Percentiles rank a stretch among this genome's conserved stretches.
Evolutionary conservation across 2,888 invertebrate genomes (phyloP).

Genomic region (Ochropleura leucogaster): DNA sequence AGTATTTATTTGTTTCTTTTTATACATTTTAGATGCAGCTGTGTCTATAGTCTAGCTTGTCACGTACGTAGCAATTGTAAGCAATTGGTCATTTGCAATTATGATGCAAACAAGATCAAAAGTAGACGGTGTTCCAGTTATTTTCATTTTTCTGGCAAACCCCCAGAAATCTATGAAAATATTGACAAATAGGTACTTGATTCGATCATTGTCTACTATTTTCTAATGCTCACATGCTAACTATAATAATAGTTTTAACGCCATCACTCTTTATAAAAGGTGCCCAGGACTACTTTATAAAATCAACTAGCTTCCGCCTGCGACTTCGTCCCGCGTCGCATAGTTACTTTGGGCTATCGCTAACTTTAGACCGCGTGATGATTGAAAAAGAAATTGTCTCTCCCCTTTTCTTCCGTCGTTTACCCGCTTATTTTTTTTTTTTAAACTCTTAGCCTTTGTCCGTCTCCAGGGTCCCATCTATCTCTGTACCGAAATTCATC

Average conservation of each 20-base stretch:
- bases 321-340: no score
- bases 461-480: no score
- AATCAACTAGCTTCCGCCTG: no score
- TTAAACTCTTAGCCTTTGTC: no score
- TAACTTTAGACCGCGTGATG: no score
- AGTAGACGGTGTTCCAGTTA: slow-evolving; percentile 47
- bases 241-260: no score
- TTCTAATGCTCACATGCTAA: no score
- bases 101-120: slow-evolving; percentile 57
- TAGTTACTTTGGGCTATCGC: no score
- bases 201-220: neutral
- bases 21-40: slow-evolving; percentile 35
- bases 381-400: no score
- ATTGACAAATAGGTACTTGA: neutral
- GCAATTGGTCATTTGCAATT: slow-evolving; percentile 59
- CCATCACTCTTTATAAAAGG: neutral
- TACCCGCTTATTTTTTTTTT: no score
- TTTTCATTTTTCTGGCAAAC: slow-evolving; percentile 17
- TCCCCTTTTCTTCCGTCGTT: no score
- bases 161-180: neutral
- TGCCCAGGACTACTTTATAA: neutral
- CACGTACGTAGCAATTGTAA: slow-evolving; percentile 61
- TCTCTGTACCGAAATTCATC: no score
- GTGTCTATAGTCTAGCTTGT: slow-evolving; percentile 39
- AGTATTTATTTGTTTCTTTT: slow-evolving; percentile 51